Percentiles rank a stretch among this genome's conserved stretches.
Conservation (phyloP, 2,888 invertebrate genomes). For the Erebia epiphron region DNA sequence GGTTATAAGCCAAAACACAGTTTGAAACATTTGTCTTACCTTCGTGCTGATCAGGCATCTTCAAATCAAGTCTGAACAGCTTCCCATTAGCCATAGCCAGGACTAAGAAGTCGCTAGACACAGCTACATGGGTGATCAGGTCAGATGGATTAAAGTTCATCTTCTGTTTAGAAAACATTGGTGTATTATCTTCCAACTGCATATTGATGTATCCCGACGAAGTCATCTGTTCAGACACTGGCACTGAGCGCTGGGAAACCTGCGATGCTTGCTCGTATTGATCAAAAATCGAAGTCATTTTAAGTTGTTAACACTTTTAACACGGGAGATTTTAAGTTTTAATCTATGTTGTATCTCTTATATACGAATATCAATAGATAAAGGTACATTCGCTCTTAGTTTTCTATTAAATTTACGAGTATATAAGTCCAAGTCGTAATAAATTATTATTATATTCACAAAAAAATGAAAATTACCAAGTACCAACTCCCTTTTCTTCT, state of each 20-base stretch:
- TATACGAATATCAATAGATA: neutral
- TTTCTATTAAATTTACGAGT: neutral
- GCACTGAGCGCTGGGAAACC: constrained; percentile 64
- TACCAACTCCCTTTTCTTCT: neutral
- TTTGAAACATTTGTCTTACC: constrained; percentile 84
- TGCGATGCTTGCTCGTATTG: constrained; percentile 92
- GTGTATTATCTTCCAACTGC: constrained; percentile 87
- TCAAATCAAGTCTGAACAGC: constrained; percentile 91
- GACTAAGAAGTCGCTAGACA: constrained; percentile 91
- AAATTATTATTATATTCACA: neutral
- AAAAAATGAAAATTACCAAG: neutral
- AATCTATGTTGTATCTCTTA: neutral
- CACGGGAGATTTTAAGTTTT: neutral
- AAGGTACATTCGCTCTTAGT: neutral
- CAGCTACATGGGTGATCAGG: constrained; percentile 90
- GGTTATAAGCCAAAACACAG: neutral
- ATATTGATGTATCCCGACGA: constrained; percentile 81
- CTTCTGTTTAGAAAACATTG: constrained; percentile 93
- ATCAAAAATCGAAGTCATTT: constrained; percentile 92
- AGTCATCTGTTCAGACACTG: constrained; percentile 70
- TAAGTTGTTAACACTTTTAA: constrained; percentile 28
- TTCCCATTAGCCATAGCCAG: constrained; percentile 92
- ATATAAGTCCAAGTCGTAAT: neutral
- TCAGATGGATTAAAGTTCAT: constrained; percentile 91
- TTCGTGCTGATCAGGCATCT: constrained; percentile 89